phyloP scores from a whole-genome alignment of 2,888 invertebrate genomes.

The Sisyra terminalis region DNA sequence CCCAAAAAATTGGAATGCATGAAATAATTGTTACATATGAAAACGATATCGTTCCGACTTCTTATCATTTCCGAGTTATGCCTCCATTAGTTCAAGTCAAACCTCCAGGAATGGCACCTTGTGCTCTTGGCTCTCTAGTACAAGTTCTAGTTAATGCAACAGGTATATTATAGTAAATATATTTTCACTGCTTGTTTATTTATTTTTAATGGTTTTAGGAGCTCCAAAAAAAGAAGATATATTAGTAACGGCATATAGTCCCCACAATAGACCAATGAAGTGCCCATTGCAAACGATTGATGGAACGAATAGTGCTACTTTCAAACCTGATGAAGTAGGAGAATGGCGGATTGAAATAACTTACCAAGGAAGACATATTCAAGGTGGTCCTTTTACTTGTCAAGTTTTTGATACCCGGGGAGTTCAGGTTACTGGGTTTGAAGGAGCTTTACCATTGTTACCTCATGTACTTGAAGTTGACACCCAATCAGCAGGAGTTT shows the following conservation, averaged over 20 bases:
- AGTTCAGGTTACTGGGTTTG: slow-evolving; percentile 64
- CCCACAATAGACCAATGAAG: slow-evolving; percentile 64
- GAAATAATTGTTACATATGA: slow-evolving; percentile 44
- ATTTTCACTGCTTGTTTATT: too few species aligned
- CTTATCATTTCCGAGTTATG: slow-evolving; percentile 71
- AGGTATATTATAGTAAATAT: slow-evolving; percentile 27
- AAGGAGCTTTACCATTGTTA: slow-evolving; percentile 69
- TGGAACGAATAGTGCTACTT: slow-evolving; percentile 86
- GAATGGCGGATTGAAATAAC: slow-evolving; percentile 94
- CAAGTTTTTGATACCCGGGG: slow-evolving; percentile 90
- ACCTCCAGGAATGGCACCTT: slow-evolving; percentile 88
- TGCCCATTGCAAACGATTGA: slow-evolving; percentile 76
- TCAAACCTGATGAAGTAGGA: slow-evolving; percentile 93
- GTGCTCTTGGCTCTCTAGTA: slow-evolving; percentile 85
- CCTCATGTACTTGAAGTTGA: slow-evolving; percentile 71
- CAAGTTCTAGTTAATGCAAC: slow-evolving; percentile 85
- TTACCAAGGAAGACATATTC: slow-evolving; percentile 90
- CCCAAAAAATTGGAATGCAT: slow-evolving; percentile 87
- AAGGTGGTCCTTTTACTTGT: slow-evolving; percentile 92
- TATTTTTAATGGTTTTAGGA: slow-evolving; percentile 30
- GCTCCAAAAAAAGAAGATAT: slow-evolving; percentile 67
- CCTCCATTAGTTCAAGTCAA: slow-evolving; percentile 76
- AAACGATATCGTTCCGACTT: slow-evolving; percentile 33
- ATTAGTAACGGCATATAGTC: slow-evolving; percentile 82
- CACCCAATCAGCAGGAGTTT: slow-evolving; percentile 60